Evolutionary conservation across 2,113 vertebrate genomes (phyloP).

Genomic region (Ginglymostoma cirratum): DNA sequence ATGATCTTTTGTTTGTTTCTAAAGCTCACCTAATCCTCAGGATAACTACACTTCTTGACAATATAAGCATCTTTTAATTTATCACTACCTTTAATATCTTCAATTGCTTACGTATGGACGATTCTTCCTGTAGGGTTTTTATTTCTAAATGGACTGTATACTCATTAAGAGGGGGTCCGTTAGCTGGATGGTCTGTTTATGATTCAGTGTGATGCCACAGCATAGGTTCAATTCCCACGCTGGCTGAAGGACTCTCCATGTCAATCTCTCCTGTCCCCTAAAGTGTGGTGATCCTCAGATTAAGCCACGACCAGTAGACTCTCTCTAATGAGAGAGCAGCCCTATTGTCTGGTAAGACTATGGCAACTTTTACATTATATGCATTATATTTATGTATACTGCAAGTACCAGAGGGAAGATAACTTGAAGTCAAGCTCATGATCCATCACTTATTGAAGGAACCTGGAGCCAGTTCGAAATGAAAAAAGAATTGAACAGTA

Average conservation of each 20-base stretch:
- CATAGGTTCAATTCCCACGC: no score
- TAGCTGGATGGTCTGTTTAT: no score
- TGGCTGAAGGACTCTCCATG: no score
- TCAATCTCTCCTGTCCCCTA: no score
- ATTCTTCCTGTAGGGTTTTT: neutral
- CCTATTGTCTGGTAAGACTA: no score
- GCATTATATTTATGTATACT: neutral
- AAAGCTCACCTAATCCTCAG: neutral
- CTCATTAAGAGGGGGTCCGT: neutral
- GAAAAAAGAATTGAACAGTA: neutral
- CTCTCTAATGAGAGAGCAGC: no score
- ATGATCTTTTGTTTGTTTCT: neutral
- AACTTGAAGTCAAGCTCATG: neutral
- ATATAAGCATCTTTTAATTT: neutral
- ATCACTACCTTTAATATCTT: neutral
- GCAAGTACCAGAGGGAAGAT: neutral
- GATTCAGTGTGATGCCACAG: no score
- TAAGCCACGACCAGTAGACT: no score
- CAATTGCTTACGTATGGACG: neutral
- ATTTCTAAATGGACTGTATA: neutral
- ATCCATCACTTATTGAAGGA: neutral
- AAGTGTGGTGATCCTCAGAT: no score
- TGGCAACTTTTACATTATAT: no score
- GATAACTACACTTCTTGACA: neutral
- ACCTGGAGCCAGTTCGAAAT: neutral